phyloP scores from a whole-genome alignment of 1,140 invertebrate genomes.

The Plutomurus gul region DNA sequence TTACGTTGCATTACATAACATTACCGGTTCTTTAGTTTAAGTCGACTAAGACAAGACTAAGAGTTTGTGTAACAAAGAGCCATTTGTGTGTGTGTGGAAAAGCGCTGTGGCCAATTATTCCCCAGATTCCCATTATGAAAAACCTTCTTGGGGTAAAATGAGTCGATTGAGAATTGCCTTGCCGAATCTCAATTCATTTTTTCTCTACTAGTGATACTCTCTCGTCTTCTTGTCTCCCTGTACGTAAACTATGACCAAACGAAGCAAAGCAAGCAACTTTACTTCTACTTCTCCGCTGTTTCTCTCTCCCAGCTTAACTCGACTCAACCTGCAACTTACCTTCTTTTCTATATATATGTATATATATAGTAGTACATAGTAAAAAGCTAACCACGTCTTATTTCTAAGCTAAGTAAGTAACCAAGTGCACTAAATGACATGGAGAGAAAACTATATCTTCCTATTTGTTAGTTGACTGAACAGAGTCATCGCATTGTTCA shows the following conservation, averaged over 20 bases:
- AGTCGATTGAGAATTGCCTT: constrained; percentile 53
- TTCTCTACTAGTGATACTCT: constrained; percentile 6
- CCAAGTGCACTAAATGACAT: constrained; percentile 4
- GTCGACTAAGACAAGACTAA: constrained; percentile 3
- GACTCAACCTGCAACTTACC: neutral
- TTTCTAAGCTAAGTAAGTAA: neutral
- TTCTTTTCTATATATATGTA: neutral
- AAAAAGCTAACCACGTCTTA: neutral
- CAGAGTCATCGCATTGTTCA: neutral
- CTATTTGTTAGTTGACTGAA: neutral
- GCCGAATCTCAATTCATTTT: constrained; percentile 15
- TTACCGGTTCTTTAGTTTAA: constrained; percentile 22
- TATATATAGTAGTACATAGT: neutral
- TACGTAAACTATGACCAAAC: constrained; percentile 10
- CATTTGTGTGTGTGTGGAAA: constrained; percentile 31
- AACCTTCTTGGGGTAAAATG: constrained; percentile 53
- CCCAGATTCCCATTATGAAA: constrained; percentile 54
- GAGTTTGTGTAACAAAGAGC: constrained; percentile 6
- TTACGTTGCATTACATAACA: constrained; percentile 15
- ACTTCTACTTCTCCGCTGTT: neutral
- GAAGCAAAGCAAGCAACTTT: constrained; percentile 5
- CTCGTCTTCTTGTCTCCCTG: neutral
- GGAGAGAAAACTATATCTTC: constrained; percentile 20
- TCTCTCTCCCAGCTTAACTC: neutral
- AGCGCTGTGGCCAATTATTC: constrained; percentile 51